Evolutionary conservation across 1,140 invertebrate genomes (phyloP).

Genomic region (Danaus plexippus): DNA sequence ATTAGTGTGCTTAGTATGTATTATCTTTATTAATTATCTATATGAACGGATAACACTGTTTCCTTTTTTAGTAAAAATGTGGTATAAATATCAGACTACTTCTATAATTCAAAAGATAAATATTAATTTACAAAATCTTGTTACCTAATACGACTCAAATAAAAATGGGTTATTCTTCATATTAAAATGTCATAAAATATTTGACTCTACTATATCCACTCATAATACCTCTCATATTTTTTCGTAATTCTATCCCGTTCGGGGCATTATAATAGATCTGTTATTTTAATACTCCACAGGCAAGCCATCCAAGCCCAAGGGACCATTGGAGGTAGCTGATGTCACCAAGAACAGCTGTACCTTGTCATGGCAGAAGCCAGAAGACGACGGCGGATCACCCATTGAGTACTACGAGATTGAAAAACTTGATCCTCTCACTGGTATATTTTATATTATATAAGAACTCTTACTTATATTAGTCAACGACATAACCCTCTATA

Average conservation of each 20-base stretch:
- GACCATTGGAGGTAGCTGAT: conserved; percentile 90
- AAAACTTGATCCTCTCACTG: conserved; percentile 92
- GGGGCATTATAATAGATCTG: neutral
- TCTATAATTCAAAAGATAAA: too few relatives aligned
- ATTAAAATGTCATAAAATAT: too few relatives aligned
- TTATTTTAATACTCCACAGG: conserved; percentile 35
- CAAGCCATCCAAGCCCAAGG: conserved; percentile 86
- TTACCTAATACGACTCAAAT: too few relatives aligned
- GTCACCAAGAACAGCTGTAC: conserved; percentile 95
- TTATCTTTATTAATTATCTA: neutral
- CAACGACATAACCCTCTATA: too few relatives aligned
- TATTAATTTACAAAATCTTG: too few relatives aligned
- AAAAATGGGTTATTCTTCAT: too few relatives aligned
- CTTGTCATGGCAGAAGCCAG: conserved; percentile 93
- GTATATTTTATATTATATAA: conserved; percentile 18
- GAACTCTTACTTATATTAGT: too few relatives aligned
- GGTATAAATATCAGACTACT: too few relatives aligned
- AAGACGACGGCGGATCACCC: conserved; percentile 92
- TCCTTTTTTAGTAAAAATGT: neutral
- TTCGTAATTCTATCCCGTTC: too few relatives aligned
- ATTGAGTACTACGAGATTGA: conserved; percentile 98
- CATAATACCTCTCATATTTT: too few relatives aligned
- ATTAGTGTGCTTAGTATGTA: conserved; percentile 82
- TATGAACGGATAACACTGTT: too few relatives aligned
- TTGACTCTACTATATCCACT: too few relatives aligned